Conservation (phyloP, 2,113 vertebrate species). For the Gambusia affinis region DNA sequence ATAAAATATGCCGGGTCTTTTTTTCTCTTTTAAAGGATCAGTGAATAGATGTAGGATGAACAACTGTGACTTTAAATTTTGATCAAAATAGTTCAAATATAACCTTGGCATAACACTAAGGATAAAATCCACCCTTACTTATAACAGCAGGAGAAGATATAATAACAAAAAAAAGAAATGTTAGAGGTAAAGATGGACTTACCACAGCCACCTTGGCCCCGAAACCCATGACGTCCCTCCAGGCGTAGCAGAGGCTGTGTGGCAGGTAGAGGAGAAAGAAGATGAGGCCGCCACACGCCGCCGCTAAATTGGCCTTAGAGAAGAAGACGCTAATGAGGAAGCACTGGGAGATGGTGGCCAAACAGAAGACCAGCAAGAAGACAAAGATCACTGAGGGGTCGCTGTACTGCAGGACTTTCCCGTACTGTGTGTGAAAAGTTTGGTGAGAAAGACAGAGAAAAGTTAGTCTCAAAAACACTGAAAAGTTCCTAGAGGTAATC, state of each 20-base stretch:
- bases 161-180: constrained; percentile 17
- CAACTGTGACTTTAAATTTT: not conserved
- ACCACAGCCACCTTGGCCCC: constrained; percentile 87
- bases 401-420: constrained; percentile 92
- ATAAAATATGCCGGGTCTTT: constrained; percentile 13
- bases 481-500: not conserved
- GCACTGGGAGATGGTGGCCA: constrained; percentile 92
- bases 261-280: constrained; percentile 96
- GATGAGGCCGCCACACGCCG: constrained; percentile 95
- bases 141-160: constrained; percentile 34
- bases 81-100: constrained; percentile 20
- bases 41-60: not conserved
- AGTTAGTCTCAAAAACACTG: not conserved
- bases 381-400: constrained; percentile 93
- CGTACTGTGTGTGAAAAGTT: constrained; percentile 78
- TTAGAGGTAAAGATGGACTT: constrained; percentile 69
- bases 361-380: constrained; percentile 90
- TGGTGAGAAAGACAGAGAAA: not conserved
- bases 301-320: constrained; percentile 94
- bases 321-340: constrained; percentile 97
- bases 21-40: constrained; percentile 1
- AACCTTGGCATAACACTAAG: constrained; percentile 15
- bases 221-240: constrained; percentile 91
- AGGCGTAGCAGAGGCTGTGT: constrained; percentile 90
- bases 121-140: constrained; percentile 2